These are phyloP conservation scores for Sebastolobus altivelis DNA, from an alignment of 2,797 vertebrate species.

Conservation along the genomic window DNA sequence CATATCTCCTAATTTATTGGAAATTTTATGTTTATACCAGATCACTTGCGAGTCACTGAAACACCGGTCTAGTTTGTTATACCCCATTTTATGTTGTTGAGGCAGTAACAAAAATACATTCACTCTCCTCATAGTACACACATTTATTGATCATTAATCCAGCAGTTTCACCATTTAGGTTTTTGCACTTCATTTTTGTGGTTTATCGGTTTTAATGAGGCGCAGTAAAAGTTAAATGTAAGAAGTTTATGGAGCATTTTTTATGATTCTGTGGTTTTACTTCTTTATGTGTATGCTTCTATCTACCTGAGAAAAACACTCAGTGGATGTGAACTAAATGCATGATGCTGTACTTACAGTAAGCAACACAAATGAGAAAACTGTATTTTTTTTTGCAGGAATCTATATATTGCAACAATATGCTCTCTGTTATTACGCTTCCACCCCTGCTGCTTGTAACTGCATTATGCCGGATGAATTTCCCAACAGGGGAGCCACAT, in stretches of 20 bases:
- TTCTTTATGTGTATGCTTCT: constrained; percentile 23
- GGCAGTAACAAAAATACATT: constrained; percentile 19
- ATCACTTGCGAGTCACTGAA: not conserved
- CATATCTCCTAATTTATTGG: not conserved
- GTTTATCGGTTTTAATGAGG: constrained; percentile 52
- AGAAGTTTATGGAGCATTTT: constrained; percentile 44
- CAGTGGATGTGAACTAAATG: constrained; percentile 8
- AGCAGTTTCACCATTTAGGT: constrained; percentile 18
- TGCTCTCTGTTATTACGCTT: constrained; percentile 30
- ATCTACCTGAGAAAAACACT: constrained; percentile 4
- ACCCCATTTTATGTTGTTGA: not conserved
- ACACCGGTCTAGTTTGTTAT: constrained; percentile 3
- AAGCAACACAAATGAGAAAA: constrained; percentile 13
- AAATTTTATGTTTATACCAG: constrained; percentile 13
- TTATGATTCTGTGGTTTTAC: constrained; percentile 39
- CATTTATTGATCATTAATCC: constrained; percentile 48
- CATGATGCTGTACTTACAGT: constrained; percentile 12
- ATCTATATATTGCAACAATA: constrained; percentile 20
- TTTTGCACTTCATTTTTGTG: constrained; percentile 30
- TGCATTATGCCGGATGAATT: constrained; percentile 42
- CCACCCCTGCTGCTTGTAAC: constrained; percentile 50
- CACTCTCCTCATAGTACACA: not conserved
- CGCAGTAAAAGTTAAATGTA: constrained; percentile 46
- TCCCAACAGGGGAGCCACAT: constrained; percentile 51
- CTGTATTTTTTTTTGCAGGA: not conserved